Evolutionary conservation across 1,140 invertebrate species (phyloP).

Genomic region (Apis florea): DNA sequence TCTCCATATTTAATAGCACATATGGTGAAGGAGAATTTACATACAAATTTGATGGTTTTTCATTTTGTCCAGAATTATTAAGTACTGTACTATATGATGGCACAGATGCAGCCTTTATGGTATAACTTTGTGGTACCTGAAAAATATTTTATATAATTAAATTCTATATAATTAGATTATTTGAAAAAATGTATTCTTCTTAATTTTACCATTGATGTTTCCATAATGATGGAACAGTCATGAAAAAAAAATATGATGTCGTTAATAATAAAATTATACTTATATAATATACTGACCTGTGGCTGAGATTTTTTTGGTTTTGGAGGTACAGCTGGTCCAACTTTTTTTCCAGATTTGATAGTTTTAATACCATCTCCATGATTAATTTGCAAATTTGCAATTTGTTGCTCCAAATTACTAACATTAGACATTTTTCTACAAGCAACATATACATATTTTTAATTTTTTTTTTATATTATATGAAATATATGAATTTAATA

Average conservation of each 20-base stretch:
- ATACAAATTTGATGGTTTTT: constrained; percentile 76
- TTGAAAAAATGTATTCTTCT: not conserved
- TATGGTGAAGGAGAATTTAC: constrained; percentile 77
- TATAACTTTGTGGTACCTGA: constrained; percentile 81
- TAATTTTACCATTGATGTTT: constrained; percentile 51
- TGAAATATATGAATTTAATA: not conserved
- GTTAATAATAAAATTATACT: constrained; percentile 20
- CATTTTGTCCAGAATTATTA: constrained; percentile 73
- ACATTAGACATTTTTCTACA: constrained; percentile 72
- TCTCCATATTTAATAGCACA: constrained; percentile 68
- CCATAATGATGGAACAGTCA: constrained; percentile 38
- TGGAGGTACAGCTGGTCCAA: constrained; percentile 88
- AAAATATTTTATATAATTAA: constrained; percentile 30
- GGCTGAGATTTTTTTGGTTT: constrained; percentile 88
- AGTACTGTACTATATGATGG: constrained; percentile 81
- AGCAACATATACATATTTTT: constrained; percentile 1
- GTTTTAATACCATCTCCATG: constrained; percentile 67
- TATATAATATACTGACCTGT: constrained; percentile 82
- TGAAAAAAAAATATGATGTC: constrained; percentile 38
- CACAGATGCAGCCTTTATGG: constrained; percentile 78
- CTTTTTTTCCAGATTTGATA: constrained; percentile 82
- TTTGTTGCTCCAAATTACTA: constrained; percentile 79
- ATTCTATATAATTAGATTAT: not conserved
- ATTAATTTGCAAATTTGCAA: constrained; percentile 78
- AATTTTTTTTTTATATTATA: not conserved